Conservation (phyloP, 2,888 invertebrate genomes). For the Epistrophe grossulariae region DNA sequence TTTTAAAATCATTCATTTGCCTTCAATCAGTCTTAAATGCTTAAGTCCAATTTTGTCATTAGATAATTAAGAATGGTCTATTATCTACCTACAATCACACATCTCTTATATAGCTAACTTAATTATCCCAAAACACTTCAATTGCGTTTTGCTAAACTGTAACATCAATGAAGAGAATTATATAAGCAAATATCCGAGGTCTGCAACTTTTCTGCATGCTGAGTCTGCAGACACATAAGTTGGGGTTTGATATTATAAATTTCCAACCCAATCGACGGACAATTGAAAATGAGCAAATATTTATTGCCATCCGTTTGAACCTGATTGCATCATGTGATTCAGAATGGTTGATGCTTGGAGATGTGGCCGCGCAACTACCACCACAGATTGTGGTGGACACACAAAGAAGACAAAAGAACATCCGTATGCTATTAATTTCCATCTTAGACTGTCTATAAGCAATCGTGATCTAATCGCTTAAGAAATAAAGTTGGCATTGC, state of each 20-base stretch:
- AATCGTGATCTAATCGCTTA: constrained; percentile 41
- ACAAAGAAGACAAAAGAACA: constrained; percentile 72
- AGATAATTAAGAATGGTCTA: neutral
- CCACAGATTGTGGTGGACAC: constrained; percentile 29
- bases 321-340: constrained; percentile 56
- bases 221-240: constrained; percentile 32
- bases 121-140: neutral
- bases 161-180: neutral
- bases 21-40: neutral
- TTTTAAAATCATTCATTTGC: too few species aligned
- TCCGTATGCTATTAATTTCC: constrained; percentile 71
- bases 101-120: neutral
- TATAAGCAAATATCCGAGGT: constrained; percentile 20
- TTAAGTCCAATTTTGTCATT: too few species aligned
- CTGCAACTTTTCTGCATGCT: neutral
- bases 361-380: constrained; percentile 36
- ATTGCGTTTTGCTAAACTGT: neutral
- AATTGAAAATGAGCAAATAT: constrained; percentile 60
- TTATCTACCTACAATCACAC: too few species aligned
- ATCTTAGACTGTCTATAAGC: constrained; percentile 44
- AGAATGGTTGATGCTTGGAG: constrained; percentile 42
- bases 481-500: constrained; percentile 44
- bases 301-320: constrained; percentile 75
- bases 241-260: constrained; percentile 36
- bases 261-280: constrained; percentile 56